Evolutionary conservation across 2,113 vertebrate genomes (phyloP).

Genomic region (Urocitellus parryii): DNA sequence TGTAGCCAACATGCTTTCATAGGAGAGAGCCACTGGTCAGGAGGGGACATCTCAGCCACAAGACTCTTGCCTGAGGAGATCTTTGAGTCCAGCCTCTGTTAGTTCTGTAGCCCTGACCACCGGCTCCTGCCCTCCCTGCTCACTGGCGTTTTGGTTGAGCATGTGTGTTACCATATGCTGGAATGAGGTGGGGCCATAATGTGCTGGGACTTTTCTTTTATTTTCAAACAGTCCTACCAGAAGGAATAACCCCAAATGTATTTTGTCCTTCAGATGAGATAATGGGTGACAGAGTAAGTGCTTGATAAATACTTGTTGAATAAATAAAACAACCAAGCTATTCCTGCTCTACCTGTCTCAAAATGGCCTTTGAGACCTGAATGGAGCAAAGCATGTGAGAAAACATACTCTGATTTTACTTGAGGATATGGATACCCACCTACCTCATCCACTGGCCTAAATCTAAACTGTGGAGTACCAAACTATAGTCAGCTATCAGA

Average conservation of each 20-base stretch:
- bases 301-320: not conserved
- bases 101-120: fast-evolving
- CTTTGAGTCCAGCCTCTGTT: not conserved
- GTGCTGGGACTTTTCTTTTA: not conserved
- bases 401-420: not conserved
- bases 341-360: not conserved
- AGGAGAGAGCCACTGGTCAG: not conserved
- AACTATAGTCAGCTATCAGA: not conserved
- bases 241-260: not conserved
- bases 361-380: not conserved
- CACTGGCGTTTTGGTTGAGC: not conserved
- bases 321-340: not conserved
- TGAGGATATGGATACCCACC: not conserved
- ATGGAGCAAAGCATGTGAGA: not conserved
- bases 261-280: not conserved
- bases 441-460: not conserved
- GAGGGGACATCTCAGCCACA: not conserved
- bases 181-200: not conserved
- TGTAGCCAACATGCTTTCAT: not conserved
- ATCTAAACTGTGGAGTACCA: not conserved
- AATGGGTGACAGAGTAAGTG: not conserved
- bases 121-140: not conserved
- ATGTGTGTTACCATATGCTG: not conserved
- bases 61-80: too few species aligned
- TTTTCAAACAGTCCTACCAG: not conserved